A percentile compares a stretch with the other conserved stretches of the same genome.
phyloP scores from a whole-genome alignment of 2,113 vertebrate genomes.

The Larimichthys crocea region DNA sequence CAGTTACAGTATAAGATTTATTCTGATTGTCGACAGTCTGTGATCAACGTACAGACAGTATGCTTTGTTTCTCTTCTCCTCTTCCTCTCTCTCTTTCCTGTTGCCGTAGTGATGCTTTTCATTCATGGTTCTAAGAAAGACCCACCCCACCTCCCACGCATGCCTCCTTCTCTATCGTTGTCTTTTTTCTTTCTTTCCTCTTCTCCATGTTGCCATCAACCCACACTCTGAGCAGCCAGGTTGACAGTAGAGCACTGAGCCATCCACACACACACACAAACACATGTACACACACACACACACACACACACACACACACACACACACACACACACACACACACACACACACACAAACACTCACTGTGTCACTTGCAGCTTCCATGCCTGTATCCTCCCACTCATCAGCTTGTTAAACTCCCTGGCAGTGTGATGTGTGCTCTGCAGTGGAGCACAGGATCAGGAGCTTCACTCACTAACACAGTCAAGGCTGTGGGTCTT shows the following conservation, averaged over 20 bases:
- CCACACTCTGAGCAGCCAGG: slow-evolving; percentile 30
- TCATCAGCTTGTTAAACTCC: background rate
- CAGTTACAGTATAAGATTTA: too few species aligned
- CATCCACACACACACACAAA: slow-evolving; percentile 6
- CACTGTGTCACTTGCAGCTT: background rate
- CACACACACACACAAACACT: slow-evolving; percentile 2
- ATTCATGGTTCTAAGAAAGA: slow-evolving; percentile 29
- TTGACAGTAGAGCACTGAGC: slow-evolving; percentile 32
- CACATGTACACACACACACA: too few species aligned
- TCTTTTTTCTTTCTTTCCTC: background rate
- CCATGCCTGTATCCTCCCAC: background rate
- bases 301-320: background rate
- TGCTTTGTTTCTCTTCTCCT: background rate
- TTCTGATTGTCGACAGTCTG: too few species aligned
- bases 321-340: background rate
- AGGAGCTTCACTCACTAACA: background rate
- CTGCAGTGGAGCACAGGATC: slow-evolving; percentile 14
- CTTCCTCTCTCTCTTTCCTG: slow-evolving; percentile 3
- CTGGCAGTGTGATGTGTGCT: background rate
- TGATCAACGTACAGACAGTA: background rate
- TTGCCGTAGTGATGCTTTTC: slow-evolving; percentile 20
- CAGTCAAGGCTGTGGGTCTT: background rate
- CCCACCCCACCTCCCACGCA: background rate
- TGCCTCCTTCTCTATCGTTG: background rate
- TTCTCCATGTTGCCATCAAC: slow-evolving; percentile 2